Base-by-base conservation (phyloP, 2,888 invertebrate genomes). In the Branchipolynoe longqiensis region DNA sequence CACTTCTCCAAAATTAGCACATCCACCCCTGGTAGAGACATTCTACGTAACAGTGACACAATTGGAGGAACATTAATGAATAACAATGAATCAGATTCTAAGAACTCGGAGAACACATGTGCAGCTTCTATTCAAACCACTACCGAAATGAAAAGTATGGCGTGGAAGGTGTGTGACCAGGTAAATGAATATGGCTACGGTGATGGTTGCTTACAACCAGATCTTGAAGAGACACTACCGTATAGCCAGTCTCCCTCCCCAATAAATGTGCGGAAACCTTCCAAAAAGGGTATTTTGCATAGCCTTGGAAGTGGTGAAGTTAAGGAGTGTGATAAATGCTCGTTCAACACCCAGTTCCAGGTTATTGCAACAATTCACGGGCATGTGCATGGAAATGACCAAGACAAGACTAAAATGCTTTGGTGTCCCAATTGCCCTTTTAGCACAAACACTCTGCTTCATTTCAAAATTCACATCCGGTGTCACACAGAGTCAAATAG, bases 391-490 rank as follows among this genome's bases (percentile, higher is more conserved):
- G 2, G 8, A 18, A n/a, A 41, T 31, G 18, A 31, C 0, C 59
- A 69, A 22, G 84, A 84, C 64, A 31, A 38, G 22, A 41, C 41
- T 1, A 40, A 48, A 31, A 22, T 41, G 0, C 28, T 84, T 6
- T 40, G 48, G 36, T 84, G 84, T 62, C 84, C 40, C 14, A 28
- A 69, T n/a, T 84, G 84, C 48, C 84, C 84, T 2, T 84, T 33
- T 36, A 69, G 84, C 73, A 73, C 84, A 18, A 31, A 62, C n/a
- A 22, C n/a, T n/a, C 2, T 48, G 0, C n/a, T 33, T 2, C 18
- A 62, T 22, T 84, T 69, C 48, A 48, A 64, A 41, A 62, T 84
- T 22, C 84, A 84, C 25, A 2, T 73, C 48, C 64, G 54, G 31
- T 64, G 84, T 48, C 84, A 84, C 33, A 25, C 59, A 41, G 84